Conservation (phyloP, 2,113 vertebrate species). For the Aptenodytes patagonicus region DNA sequence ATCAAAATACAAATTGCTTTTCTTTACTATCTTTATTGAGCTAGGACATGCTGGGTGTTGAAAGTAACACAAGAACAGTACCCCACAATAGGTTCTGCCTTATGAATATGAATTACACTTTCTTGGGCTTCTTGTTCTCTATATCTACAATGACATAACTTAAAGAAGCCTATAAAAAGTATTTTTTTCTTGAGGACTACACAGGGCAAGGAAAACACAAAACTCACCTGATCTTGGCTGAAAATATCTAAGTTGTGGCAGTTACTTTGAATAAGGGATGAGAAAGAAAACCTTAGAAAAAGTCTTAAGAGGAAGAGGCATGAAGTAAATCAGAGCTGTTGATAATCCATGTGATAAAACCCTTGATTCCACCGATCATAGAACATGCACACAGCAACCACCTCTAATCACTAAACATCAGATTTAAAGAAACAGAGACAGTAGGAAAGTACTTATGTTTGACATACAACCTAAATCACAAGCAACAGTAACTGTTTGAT, state of each 20-base stretch:
- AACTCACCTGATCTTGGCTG: fast-evolving
- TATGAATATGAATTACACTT: neutral
- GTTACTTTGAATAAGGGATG: neutral
- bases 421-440: neutral
- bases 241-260: neutral
- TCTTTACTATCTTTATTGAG: neutral
- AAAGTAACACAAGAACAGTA: neutral
- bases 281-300: neutral
- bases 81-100: neutral
- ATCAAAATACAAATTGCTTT: neutral
- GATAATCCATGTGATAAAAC: neutral
- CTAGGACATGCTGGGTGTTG: neutral
- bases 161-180: neutral
- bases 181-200: neutral
- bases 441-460: neutral
- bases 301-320: neutral
- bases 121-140: neutral
- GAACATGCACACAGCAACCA: neutral
- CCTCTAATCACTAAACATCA: neutral
- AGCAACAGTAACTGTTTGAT: neutral
- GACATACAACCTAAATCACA: neutral
- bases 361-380: neutral
- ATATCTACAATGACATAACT: neutral
- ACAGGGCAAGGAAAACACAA: neutral
- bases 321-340: neutral